Evolutionary conservation across 2,888 invertebrate species (phyloP).

Genomic region (Entomobrya proxima): DNA sequence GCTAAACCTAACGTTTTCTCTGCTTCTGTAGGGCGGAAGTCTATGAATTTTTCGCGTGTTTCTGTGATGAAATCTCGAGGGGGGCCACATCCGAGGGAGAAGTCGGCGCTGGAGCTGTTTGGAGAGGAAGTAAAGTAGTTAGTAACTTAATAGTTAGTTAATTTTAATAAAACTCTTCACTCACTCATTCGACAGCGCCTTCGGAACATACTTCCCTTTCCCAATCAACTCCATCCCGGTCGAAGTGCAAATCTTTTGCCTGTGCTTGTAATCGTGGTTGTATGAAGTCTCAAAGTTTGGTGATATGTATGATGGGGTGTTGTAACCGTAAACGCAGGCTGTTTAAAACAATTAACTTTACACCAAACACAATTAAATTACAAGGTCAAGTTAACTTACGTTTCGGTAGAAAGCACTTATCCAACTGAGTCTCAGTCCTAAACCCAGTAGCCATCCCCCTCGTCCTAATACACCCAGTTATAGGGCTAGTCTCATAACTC

Average conservation of each 20-base stretch:
- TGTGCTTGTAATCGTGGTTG: conserved; percentile 14
- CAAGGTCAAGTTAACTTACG: not conserved
- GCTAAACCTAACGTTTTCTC: not conserved
- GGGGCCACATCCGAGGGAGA: not conserved
- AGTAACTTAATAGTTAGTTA: too few relatives aligned
- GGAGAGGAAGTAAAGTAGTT: too few relatives aligned
- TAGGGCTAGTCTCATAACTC: not conserved
- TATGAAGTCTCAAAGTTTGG: not conserved
- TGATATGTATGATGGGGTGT: not conserved
- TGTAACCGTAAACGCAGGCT: conserved; percentile 7
- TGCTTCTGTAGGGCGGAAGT: conserved; percentile 14
- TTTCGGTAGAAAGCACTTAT: conserved; percentile 24
- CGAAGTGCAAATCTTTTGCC: not conserved
- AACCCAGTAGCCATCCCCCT: not conserved
- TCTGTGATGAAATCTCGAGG: not conserved
- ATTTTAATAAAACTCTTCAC: too few relatives aligned
- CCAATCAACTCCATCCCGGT: not conserved
- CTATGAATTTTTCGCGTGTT: not conserved
- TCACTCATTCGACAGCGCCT: not conserved
- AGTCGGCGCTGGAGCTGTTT: too few relatives aligned
- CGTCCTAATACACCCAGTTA: not conserved
- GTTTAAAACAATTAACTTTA: not conserved
- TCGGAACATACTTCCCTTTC: not conserved
- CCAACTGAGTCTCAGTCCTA: too few relatives aligned
- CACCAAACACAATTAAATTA: not conserved